Conservation (phyloP, 2,888 invertebrate species). For the Keiferia lycopersicella region DNA sequence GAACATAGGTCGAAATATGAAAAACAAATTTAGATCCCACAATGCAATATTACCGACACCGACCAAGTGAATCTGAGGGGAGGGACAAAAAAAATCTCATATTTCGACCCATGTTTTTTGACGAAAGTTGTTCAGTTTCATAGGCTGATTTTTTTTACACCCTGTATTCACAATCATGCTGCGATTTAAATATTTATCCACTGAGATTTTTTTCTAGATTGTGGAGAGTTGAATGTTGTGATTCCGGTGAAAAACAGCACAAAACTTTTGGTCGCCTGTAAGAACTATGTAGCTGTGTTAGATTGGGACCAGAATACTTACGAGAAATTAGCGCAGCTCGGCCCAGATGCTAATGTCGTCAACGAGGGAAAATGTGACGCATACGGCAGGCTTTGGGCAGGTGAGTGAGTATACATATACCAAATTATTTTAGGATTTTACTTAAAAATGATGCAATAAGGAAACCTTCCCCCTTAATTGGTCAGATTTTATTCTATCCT, state of each 20-base stretch:
- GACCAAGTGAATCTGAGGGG: too few species aligned
- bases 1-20: too few species aligned
- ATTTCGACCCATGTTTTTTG: too few species aligned
- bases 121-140: too few species aligned
- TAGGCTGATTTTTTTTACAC: too few species aligned
- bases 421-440: too few species aligned
- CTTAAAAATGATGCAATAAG: too few species aligned
- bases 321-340: not conserved
- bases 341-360: slow-evolving; percentile 47
- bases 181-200: too few species aligned
- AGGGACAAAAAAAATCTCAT: too few species aligned
- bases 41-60: too few species aligned
- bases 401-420: slow-evolving; percentile 43
- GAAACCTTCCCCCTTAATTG: not conserved
- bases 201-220: not conserved
- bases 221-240: slow-evolving; percentile 62
- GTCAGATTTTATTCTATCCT: not conserved
- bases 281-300: slow-evolving; percentile 54
- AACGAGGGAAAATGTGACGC: slow-evolving; percentile 84
- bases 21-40: too few species aligned
- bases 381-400: slow-evolving; percentile 80
- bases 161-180: not conserved
- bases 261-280: slow-evolving; percentile 55
- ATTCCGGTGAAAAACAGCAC: slow-evolving; percentile 54
- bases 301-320: slow-evolving; percentile 51